A percentile compares a stretch with the other conserved stretches of the same genome.
phyloP scores from a whole-genome alignment of 2,113 vertebrate species.

The Synodontis membranacea region DNA sequence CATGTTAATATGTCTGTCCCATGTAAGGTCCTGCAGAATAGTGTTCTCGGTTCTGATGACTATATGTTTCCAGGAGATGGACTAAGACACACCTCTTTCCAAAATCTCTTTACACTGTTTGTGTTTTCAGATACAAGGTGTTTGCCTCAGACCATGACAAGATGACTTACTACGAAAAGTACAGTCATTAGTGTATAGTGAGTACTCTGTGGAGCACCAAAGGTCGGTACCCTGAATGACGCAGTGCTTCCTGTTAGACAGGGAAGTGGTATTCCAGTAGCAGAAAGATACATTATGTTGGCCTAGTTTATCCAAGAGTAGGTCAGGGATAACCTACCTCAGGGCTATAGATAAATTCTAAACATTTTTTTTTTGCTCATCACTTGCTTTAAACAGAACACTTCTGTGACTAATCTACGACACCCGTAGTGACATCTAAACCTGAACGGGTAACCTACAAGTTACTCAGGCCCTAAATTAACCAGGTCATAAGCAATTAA shows the following conservation, averaged over 20 bases:
- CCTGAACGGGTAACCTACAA: background rate
- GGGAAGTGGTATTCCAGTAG: background rate
- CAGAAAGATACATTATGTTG: background rate
- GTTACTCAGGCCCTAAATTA: background rate
- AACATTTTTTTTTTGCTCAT: background rate
- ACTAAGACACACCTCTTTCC: background rate
- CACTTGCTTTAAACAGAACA: background rate
- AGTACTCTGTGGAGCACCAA: background rate
- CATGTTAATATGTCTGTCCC: background rate
- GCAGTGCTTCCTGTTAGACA: background rate
- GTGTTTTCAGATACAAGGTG: background rate
- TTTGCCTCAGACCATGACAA: background rate
- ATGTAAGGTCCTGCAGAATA: background rate
- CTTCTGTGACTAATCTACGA: background rate
- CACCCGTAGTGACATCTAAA: background rate
- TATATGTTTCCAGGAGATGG: background rate
- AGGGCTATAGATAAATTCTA: background rate
- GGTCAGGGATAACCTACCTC: background rate
- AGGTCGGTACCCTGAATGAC: background rate
- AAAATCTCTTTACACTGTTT: background rate
- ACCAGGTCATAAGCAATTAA: background rate
- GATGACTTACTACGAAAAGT: background rate
- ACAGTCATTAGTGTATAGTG: background rate
- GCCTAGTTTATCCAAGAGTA: background rate
- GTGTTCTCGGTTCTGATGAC: background rate